Evolutionary conservation across 92 coral and sea anemone species (phyloP).

Genomic region (Blastomussa wellsi): DNA sequence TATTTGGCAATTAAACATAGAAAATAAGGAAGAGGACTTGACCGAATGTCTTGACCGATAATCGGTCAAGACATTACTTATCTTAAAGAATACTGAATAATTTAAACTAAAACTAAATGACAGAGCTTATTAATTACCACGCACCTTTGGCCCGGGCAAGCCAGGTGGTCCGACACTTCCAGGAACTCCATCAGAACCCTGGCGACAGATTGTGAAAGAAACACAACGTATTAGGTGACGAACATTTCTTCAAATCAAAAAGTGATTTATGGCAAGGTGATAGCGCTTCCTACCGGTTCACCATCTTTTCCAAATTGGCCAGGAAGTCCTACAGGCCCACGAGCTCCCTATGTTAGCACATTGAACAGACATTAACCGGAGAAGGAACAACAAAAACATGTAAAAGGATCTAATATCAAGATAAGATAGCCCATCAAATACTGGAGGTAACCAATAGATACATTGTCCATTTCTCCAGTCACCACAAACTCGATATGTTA

Average conservation of each 20-base stretch:
- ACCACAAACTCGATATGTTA: not conserved
- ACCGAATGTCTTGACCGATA: too few relatives aligned
- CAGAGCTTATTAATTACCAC: not conserved
- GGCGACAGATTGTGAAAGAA: not conserved
- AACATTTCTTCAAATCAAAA: not conserved
- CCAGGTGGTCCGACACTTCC: conserved; percentile 29
- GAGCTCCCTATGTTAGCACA: conserved; percentile 11
- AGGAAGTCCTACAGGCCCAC: conserved; percentile 16
- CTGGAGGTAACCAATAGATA: too few relatives aligned
- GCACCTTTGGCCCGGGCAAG: conserved; percentile 31
- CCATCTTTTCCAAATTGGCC: conserved; percentile 35
- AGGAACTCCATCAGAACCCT: conserved; percentile 37
- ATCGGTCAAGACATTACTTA: too few relatives aligned
- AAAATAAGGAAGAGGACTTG: too few relatives aligned
- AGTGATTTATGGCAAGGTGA: too few relatives aligned
- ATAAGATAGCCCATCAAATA: too few relatives aligned
- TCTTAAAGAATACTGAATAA: not conserved
- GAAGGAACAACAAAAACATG: too few relatives aligned
- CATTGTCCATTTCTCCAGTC: not conserved
- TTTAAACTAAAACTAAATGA: not conserved
- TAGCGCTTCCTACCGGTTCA: not conserved
- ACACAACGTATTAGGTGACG: not conserved
- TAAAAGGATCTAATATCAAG: too few relatives aligned
- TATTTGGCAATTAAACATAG: too few relatives aligned
- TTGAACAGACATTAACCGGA: too few relatives aligned